Conservation (phyloP, 2,113 vertebrate species). For the Calidris pygmaea region DNA sequence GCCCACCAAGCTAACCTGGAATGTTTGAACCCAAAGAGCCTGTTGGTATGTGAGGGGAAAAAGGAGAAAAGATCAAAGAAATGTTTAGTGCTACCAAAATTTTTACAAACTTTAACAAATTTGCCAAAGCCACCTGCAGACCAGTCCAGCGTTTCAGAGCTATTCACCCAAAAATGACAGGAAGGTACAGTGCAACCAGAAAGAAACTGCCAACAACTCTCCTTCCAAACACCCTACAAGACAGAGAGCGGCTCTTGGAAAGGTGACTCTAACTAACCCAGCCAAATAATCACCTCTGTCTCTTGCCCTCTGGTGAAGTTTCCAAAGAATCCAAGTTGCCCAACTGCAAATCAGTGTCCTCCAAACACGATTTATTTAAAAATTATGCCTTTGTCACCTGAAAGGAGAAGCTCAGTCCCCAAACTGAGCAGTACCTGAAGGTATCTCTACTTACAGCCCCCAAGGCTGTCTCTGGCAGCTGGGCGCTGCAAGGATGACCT, state of each 20-base stretch:
- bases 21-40: not conserved
- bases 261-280: not conserved
- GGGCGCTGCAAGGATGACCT: not conserved
- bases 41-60: not conserved
- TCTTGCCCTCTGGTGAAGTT: not conserved
- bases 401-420: not conserved
- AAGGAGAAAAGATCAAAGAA: not conserved
- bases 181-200: not conserved
- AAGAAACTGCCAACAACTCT: not conserved
- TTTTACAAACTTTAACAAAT: not conserved
- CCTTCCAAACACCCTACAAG: not conserved
- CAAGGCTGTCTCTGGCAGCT: not conserved
- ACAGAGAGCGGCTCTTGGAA: not conserved
- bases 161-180: fast-evolving
- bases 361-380: not conserved
- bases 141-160: not conserved
- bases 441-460: not conserved
- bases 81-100: not conserved
- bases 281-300: not conserved
- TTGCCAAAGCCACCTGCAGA: not conserved
- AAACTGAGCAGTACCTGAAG: not conserved
- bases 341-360: not conserved
- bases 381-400: not conserved
- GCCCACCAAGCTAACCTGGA: not conserved
- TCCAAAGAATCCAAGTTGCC: not conserved